Percentiles rank a stretch among this genome's conserved stretches.
Evolutionary conservation across 1,140 invertebrate genomes (phyloP).

Genomic region (Geopemphigus sp.): DNA sequence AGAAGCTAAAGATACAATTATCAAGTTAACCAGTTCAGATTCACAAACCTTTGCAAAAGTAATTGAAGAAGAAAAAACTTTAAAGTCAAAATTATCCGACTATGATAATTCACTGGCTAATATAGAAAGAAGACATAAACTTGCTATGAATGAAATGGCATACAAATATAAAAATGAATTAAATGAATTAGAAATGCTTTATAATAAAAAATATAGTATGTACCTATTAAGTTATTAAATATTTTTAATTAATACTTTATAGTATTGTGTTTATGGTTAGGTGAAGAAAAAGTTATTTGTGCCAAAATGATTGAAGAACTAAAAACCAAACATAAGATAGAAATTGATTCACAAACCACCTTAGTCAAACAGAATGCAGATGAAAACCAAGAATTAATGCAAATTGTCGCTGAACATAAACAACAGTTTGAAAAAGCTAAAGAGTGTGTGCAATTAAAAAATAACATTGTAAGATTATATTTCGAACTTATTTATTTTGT

Average conservation of each 20-base stretch:
- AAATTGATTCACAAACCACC: not conserved
- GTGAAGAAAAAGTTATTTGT: constrained; percentile 26
- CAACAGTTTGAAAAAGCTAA: constrained; percentile 32
- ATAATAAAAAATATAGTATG: constrained; percentile 38
- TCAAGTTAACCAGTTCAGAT: constrained; percentile 12
- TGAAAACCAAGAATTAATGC: not conserved
- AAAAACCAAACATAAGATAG: constrained; percentile 20
- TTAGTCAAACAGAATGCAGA: constrained; percentile 3
- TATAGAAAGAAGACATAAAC: constrained; percentile 41
- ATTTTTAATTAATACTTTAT: not conserved
- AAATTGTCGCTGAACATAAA: constrained; percentile 15
- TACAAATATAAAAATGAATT: constrained; percentile 44
- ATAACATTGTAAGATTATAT: constrained; percentile 4
- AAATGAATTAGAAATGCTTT: constrained; percentile 27
- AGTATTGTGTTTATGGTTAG: not conserved
- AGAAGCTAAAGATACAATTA: constrained; percentile 31
- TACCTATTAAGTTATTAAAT: not conserved
- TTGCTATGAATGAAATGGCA: constrained; percentile 26
- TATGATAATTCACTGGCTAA: constrained; percentile 24
- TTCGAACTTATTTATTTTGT: not conserved
- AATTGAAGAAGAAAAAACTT: constrained; percentile 13
- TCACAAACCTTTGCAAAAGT: not conserved
- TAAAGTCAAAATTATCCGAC: constrained; percentile 36
- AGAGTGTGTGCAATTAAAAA: constrained; percentile 14
- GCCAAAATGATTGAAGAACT: constrained; percentile 37